These are phyloP conservation scores for Cacatua alba DNA, from an alignment of 2,113 vertebrate species.

Conservation along the genomic window DNA sequence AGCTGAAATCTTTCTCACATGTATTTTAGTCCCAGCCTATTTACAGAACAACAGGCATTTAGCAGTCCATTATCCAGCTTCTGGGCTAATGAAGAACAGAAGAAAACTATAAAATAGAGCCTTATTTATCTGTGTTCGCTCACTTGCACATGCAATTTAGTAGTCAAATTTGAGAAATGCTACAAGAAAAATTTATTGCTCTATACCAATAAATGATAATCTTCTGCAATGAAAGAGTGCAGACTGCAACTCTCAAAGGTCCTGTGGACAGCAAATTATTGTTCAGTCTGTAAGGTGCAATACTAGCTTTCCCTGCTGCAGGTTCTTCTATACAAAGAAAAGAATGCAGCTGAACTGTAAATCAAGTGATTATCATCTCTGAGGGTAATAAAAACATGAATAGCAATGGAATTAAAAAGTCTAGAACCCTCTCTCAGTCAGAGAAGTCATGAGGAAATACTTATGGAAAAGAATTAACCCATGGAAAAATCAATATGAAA, in stretches of 20 bases:
- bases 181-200: neutral
- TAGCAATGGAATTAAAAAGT: neutral
- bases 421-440: neutral
- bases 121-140: neutral
- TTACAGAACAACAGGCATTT: neutral
- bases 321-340: neutral
- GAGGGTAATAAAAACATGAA: neutral
- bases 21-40: neutral
- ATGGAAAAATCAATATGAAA: neutral
- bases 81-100: neutral
- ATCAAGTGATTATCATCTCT: neutral
- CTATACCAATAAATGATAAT: neutral
- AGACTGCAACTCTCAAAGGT: neutral
- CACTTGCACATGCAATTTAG: neutral
- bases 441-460: neutral
- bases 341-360: neutral
- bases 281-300: neutral
- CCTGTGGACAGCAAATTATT: neutral
- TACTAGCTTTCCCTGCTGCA: neutral
- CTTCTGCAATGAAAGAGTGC: neutral
- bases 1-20: neutral
- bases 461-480: neutral
- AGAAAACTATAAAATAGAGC: neutral
- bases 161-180: neutral
- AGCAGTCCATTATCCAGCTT: neutral